A percentile compares a stretch with the other conserved stretches of the same genome.
phyloP scores from a whole-genome alignment of 2,113 vertebrate genomes.

The Phylloscopus trochiloides region DNA sequence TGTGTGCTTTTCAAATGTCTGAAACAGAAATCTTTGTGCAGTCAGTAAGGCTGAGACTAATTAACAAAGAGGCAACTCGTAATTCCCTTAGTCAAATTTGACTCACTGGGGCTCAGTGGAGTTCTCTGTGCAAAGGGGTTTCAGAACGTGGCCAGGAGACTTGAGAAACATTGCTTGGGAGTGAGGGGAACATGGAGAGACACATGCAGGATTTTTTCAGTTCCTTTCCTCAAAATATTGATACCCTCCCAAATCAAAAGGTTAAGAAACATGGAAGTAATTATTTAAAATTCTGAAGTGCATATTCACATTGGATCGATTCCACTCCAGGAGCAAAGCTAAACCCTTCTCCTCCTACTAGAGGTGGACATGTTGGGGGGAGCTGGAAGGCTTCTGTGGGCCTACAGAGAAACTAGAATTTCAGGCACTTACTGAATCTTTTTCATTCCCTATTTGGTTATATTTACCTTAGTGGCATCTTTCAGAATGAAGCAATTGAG shows the following conservation, averaged over 20 bases:
- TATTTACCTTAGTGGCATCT: neutral
- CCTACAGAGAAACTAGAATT: neutral
- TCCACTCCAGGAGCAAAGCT: neutral
- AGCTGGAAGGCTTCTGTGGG: neutral
- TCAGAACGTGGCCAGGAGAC: neutral
- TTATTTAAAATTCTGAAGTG: neutral
- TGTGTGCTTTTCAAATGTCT: neutral
- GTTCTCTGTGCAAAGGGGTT: neutral
- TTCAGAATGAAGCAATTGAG: neutral
- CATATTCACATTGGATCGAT: neutral
- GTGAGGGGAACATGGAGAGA: neutral
- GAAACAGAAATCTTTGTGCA: neutral
- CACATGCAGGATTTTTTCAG: neutral
- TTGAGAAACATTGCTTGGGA: neutral
- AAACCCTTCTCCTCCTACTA: neutral
- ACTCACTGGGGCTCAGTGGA: neutral
- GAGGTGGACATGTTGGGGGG: neutral
- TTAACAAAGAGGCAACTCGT: neutral
- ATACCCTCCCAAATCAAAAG: neutral
- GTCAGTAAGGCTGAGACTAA: neutral
- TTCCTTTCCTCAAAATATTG: neutral
- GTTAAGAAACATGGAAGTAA: neutral
- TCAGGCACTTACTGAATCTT: neutral
- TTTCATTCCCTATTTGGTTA: neutral
- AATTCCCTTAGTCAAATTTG: neutral